Evolutionary conservation across 2,797 vertebrate species (phyloP).

Genomic region (Myotis vivesi): DNA sequence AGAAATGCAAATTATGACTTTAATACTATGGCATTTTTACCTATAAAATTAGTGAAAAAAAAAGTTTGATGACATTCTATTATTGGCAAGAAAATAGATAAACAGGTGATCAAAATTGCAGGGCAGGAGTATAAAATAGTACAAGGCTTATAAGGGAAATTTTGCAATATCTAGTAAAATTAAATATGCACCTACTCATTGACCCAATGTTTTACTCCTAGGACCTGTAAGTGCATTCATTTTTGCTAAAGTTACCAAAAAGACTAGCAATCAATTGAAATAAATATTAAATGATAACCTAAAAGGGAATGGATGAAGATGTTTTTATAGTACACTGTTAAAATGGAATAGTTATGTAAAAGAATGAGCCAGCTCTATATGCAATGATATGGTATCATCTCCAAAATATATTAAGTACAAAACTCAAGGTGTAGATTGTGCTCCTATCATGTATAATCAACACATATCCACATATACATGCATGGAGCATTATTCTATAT

Average conservation of each 20-base stretch:
- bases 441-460: background rate
- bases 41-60: background rate
- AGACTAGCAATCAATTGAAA: background rate
- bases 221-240: background rate
- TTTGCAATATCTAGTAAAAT: background rate
- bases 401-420: background rate
- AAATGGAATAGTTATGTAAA: background rate
- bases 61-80: background rate
- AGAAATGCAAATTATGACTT: background rate
- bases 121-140: background rate
- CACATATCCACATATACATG: accelerated
- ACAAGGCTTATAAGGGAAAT: background rate
- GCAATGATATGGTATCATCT: background rate
- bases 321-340: background rate
- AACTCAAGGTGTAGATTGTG: background rate
- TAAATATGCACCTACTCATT: background rate
- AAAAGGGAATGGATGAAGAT: background rate
- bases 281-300: background rate
- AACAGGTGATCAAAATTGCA: background rate
- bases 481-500: background rate
- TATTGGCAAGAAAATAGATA: background rate
- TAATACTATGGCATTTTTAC: background rate
- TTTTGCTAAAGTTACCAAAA: background rate
- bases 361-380: background rate
- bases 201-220: background rate